Conservation (phyloP, 2,888 invertebrate genomes). For the Torymus texanus region DNA sequence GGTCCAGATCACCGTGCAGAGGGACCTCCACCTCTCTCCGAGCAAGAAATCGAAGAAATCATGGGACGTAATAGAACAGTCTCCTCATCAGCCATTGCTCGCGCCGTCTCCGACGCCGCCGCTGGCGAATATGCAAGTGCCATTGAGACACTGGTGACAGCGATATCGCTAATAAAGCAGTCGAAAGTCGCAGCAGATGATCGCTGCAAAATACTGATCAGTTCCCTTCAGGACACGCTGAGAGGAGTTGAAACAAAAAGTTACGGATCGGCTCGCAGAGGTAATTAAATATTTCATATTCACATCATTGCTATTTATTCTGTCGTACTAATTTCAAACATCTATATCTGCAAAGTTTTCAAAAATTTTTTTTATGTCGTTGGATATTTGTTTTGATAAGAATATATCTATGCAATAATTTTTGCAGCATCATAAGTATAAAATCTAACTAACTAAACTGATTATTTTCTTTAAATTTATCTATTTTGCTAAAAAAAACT, state of each 20-base stretch:
- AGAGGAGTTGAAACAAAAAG: constrained; percentile 98
- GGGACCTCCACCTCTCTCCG: constrained; percentile 84
- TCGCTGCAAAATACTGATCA: constrained; percentile 97
- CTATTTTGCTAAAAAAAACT: too few relatives aligned
- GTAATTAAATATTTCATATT: constrained; percentile 74
- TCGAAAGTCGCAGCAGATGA: constrained; percentile 97
- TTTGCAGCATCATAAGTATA: too few relatives aligned
- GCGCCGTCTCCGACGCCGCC: constrained; percentile 98
- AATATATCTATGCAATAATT: too few relatives aligned
- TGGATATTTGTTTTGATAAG: too few relatives aligned
- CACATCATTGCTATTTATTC: constrained; percentile 61
- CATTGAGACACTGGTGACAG: constrained; percentile 98
- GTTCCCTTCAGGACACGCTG: constrained; percentile 96
- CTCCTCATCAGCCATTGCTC: constrained; percentile 96
- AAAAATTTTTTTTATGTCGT: too few relatives aligned
- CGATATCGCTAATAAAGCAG: constrained; percentile 98
- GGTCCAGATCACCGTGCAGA: constrained; percentile 76
- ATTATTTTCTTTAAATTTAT: too few relatives aligned
- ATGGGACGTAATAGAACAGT: constrained; percentile 98
- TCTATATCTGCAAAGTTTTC: too few relatives aligned
- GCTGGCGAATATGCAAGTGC: constrained; percentile 98
- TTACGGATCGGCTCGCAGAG: constrained; percentile 86
- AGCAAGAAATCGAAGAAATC: constrained; percentile 98
- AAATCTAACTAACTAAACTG: too few relatives aligned
- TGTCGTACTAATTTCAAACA: background rate